Evolutionary conservation across 2,888 invertebrate genomes (phyloP).

Genomic region (Lysandra bellargus): DNA sequence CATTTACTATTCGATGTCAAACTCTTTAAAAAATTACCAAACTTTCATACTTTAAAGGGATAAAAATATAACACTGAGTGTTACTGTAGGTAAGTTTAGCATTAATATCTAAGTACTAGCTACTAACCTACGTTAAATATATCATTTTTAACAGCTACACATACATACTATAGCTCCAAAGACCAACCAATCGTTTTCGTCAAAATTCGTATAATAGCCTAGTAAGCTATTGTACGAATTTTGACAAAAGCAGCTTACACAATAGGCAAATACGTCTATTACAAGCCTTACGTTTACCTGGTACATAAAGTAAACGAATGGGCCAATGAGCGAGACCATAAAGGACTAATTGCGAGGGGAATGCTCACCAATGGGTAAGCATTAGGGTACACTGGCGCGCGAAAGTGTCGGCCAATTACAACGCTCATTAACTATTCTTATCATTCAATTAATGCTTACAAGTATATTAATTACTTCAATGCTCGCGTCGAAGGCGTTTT

Average conservation of each 20-base stretch:
- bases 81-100: too few species aligned
- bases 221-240: neutral
- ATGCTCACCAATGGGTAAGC: slow-evolving; percentile 75
- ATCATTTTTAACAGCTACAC: too few species aligned
- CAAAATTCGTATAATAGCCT: neutral
- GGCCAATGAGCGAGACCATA: slow-evolving; percentile 67
- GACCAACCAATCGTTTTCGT: neutral
- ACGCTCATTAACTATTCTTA: slow-evolving; percentile 26
- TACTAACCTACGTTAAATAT: too few species aligned
- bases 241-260: neutral
- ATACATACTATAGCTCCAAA: too few species aligned
- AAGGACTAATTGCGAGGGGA: slow-evolving; percentile 73
- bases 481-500: neutral
- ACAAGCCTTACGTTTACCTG: neutral
- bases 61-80: too few species aligned
- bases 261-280: neutral
- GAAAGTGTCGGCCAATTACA: slow-evolving; percentile 44
- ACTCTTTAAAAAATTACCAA: too few species aligned
- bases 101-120: too few species aligned
- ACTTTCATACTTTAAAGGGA: too few species aligned
- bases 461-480: slow-evolving; percentile 11
- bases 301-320: slow-evolving; percentile 42
- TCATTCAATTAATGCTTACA: slow-evolving; percentile 29
- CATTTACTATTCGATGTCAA: too few species aligned
- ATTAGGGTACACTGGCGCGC: slow-evolving; percentile 64